phyloP scores from a whole-genome alignment of 2,113 vertebrate species.

The Corythoichthys intestinalis region DNA sequence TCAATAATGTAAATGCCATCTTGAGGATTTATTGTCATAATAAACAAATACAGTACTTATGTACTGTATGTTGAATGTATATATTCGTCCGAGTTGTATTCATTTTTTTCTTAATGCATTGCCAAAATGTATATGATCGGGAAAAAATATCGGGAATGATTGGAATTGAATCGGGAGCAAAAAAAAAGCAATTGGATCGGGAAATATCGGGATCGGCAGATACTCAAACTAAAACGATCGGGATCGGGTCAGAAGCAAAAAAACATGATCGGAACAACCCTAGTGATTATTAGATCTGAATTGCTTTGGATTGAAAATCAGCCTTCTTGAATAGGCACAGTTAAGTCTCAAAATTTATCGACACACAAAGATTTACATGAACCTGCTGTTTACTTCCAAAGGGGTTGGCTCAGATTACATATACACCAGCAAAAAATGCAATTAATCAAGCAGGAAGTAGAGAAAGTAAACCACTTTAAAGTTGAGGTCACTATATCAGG shows the following conservation, averaged over 20 bases:
- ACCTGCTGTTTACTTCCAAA: constrained; percentile 1
- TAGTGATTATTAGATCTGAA: neutral
- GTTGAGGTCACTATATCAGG: neutral
- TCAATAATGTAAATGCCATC: too few species aligned
- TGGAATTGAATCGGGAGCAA: too few species aligned
- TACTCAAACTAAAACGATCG: too few species aligned
- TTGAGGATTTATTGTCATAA: too few species aligned
- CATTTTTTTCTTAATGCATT: too few species aligned
- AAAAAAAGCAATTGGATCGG: too few species aligned
- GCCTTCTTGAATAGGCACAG: neutral
- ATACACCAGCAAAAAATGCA: neutral
- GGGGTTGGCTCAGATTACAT: neutral
- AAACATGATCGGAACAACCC: neutral
- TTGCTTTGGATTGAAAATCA: neutral
- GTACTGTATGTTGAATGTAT: too few species aligned
- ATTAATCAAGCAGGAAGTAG: neutral
- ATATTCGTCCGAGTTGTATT: too few species aligned
- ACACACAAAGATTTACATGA: neutral
- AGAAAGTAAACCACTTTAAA: neutral
- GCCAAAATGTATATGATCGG: too few species aligned
- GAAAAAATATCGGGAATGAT: too few species aligned
- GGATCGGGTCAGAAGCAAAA: neutral
- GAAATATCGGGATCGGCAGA: too few species aligned
- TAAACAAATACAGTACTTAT: too few species aligned
- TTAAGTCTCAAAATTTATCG: neutral